Base-by-base conservation (phyloP, 2,113 vertebrate genomes). In the Chunga burmeisteri region DNA sequence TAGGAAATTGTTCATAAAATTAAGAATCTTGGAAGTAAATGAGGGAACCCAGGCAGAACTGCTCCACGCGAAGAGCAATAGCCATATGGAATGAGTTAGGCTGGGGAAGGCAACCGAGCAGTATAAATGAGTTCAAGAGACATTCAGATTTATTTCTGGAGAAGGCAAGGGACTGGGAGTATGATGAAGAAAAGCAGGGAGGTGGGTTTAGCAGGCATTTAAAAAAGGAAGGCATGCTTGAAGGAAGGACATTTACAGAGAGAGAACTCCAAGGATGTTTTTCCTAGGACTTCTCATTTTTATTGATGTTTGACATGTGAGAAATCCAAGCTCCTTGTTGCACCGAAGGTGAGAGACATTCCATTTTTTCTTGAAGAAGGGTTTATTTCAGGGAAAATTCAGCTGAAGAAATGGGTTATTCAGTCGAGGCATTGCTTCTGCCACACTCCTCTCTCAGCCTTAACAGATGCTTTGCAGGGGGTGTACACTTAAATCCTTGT, bases 1-100 rank as follows among this genome's bases (percentile, higher is more conserved):
- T 97, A 90, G 97, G 97, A 98, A 98, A 98, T 98, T 97, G 97
- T 97, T 98, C 97, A 96, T 97, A 98, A 98, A 97, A 98, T 96
- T 96, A 96, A 94, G 95, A 97, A 94, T 96, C 85, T 88, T 84
- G 82, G 92, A 90, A 97, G 91, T 53, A 94, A 97, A 75, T 10
- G 81, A 90, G 97, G 90, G 93, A 96, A 93, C 88, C 93, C 95
- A 85, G 84, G 92, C 70, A 79, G 85, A 92, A 75, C 92, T 81
- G 75, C 93, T 96, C 85, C 53, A 46, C 1, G 40, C 91, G 88
- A 78, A 83, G 95, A 84, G 86, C 90, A 68, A 19, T 0, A 3
- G 52, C 85, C 98, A 98, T 97, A 92, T 98, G 98, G 97, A 98
- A 97, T 0, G 52, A 91, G 93, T 98, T 98, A 98, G 71, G 61